Base-by-base conservation (phyloP, 2,888 invertebrate genomes). In the Thecocarcelia acutangulata region DNA sequence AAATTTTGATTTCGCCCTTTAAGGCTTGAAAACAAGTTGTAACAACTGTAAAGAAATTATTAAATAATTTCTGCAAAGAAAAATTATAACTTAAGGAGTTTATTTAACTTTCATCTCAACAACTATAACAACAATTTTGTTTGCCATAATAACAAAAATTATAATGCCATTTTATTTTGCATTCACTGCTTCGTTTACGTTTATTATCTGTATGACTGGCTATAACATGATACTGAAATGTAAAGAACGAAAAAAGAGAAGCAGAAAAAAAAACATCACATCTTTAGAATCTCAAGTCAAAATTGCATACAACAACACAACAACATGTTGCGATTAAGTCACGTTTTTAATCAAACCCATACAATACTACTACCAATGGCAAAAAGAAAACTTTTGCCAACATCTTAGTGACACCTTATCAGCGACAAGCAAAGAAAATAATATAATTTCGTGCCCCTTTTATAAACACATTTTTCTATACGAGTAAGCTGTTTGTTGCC, bases 341-440 rank as follows among this genome's bases (percentile, higher is more conserved):
- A 89, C 89, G 89, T 89, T 88, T 89, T 89, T 89, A 89, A 89
- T 89, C 89, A 89, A 87, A 87, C 44, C 61, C 54, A 68, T 68
- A 66, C 46, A 40, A 54, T 63, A 63, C 54, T 24, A 52, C 37
- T 13, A 9, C 50, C 19, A 46, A 66, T 5, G 33, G 9, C 5
- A 24, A 33, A 48, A 58, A 13, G 13, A 6, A 44, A 76, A 76
- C 33, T 54, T 76, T 56, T 63, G 15, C 59, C 21, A 80, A 75
- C 80, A 75, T 74, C 64, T 69, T 66, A 64, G 81, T 81, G 81
- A 81, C 77, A 81, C 68, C 73, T 77, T 81, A 77, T 81, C 76
- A 81, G 40, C 68, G 68, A 46, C 68, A 61, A 42, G 46, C 70
- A 80, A 58, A 48, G 24, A 72, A 75, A 82, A 82, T 69, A 63